Base-by-base conservation (phyloP, 2,113 vertebrate genomes). In the Thunnus thynnus region DNA sequence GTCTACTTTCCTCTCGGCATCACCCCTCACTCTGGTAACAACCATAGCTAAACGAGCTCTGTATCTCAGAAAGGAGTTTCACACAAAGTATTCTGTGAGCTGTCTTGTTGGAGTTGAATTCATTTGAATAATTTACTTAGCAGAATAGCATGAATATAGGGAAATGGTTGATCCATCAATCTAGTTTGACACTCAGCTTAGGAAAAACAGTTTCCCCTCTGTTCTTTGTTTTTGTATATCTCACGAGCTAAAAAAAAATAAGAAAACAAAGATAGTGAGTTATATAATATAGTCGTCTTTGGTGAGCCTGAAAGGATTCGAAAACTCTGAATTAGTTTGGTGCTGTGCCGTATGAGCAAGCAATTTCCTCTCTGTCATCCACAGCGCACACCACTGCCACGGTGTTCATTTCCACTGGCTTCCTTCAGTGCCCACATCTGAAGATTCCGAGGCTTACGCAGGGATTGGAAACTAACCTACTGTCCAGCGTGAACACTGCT, bases 121-220 rank as follows among this genome's bases (percentile, higher is more conserved):
- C 54, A 94, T 93, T 92, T 92, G 87, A 95, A 95, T 93, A 94
- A 92, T 87, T 91, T 78, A 83, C 63, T 86, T 65, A 60, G 55
- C 30, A 68, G 87, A 93, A 90, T 82, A 62, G 87, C 72, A 67
- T 79, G 79, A 80, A 90, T 84, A 91, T 91, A 82, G 68, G 80
- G 76, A 91, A 87, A 90, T 78, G 77, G 84, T 88, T 90, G 77
- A 89, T 92, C 86, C 84, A 91, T 92, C 91, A 85, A 89, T 93
- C 90, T 83, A 46, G 54, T 57, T 48, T 86, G 87, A 83, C 91
- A 88, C 22, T 47, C 30, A 17, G 77, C 87, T 84, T 82, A 79
- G 84, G 73, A 86, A 84, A 76, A 87, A 70, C 76, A 66, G 86
- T 80, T 78, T 78, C 61, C 80, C 67, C 27, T 64, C 41, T 66